Conservation (phyloP, 2,888 invertebrate genomes). For the Leptinotarsa juncta region DNA sequence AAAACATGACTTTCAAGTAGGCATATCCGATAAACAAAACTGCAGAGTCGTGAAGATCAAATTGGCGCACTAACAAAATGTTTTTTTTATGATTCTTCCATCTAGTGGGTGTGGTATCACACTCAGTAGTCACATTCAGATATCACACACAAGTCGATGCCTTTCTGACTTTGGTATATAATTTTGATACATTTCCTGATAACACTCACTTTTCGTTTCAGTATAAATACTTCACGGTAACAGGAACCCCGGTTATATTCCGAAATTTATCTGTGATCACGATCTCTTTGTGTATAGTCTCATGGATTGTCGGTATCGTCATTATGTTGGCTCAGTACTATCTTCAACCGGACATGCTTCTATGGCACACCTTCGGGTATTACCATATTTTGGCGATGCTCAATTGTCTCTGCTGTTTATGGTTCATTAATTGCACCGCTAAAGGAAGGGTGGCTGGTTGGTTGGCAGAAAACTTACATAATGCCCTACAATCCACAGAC, state of each 20-base stretch:
- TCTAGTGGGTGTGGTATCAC: too few relatives aligned
- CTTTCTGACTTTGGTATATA: not conserved
- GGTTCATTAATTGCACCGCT: constrained; percentile 68
- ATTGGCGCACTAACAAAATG: too few relatives aligned
- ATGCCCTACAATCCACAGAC: constrained; percentile 73
- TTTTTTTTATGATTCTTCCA: too few relatives aligned
- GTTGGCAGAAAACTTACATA: constrained; percentile 73
- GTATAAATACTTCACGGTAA: constrained; percentile 73
- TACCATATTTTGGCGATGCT: constrained; percentile 81
- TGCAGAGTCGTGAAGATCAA: too few relatives aligned
- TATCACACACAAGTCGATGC: too few relatives aligned
- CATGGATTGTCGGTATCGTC: constrained; percentile 74
- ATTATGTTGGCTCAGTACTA: constrained; percentile 78
- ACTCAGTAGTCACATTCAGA: too few relatives aligned
- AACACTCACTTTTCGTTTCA: constrained; percentile 58
- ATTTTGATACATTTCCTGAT: not conserved
- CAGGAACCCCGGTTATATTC: constrained; percentile 75
- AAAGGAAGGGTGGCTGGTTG: constrained; percentile 69
- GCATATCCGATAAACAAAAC: too few relatives aligned
- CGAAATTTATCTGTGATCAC: constrained; percentile 74
- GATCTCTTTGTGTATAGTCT: constrained; percentile 74
- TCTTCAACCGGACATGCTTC: constrained; percentile 76
- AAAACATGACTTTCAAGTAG: too few relatives aligned
- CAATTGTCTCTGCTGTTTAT: constrained; percentile 77
- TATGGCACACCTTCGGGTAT: constrained; percentile 81